These are phyloP conservation scores for Caenorhabditis drosophilae DNA, from an alignment of 2,888 invertebrate species.

Conservation along the genomic window DNA sequence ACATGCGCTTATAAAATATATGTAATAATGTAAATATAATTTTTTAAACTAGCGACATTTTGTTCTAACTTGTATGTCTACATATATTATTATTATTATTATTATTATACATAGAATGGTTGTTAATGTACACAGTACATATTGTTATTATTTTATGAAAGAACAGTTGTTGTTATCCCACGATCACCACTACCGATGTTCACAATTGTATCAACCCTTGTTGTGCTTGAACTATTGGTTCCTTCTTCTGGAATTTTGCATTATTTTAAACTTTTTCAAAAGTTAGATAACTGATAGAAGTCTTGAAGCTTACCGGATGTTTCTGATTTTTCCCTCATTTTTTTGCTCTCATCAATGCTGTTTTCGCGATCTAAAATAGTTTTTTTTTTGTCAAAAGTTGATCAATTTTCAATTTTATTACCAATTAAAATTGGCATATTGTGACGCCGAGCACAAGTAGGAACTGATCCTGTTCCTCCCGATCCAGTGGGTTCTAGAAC, in stretches of 20 bases:
- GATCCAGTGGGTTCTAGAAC: slow-evolving; percentile 50
- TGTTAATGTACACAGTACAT: no score
- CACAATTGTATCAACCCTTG: slow-evolving; percentile 33
- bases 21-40: no score
- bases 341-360: slow-evolving; percentile 24
- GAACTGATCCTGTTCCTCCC: slow-evolving; percentile 19
- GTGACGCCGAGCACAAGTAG: slow-evolving; percentile 18
- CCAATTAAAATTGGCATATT: slow-evolving; percentile 48
- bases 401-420: not conserved
- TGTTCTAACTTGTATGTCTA: no score
- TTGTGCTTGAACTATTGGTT: slow-evolving; percentile 27
- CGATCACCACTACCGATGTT: slow-evolving; percentile 22
- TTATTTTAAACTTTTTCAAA: no score
- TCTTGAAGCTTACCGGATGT: slow-evolving; percentile 11
- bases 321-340: slow-evolving; percentile 25
- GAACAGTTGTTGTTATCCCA: slow-evolving; percentile 32
- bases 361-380: slow-evolving; percentile 20
- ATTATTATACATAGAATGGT: no score
- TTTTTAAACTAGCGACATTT: no score
- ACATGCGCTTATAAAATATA: no score
- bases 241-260: slow-evolving; percentile 26
- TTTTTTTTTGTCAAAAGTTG: no score
- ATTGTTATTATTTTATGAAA: no score
- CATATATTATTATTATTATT: no score
- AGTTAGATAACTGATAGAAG: not conserved